Evolutionary conservation across 1,140 invertebrate genomes (phyloP).

Genomic region (Heliconius himera): DNA sequence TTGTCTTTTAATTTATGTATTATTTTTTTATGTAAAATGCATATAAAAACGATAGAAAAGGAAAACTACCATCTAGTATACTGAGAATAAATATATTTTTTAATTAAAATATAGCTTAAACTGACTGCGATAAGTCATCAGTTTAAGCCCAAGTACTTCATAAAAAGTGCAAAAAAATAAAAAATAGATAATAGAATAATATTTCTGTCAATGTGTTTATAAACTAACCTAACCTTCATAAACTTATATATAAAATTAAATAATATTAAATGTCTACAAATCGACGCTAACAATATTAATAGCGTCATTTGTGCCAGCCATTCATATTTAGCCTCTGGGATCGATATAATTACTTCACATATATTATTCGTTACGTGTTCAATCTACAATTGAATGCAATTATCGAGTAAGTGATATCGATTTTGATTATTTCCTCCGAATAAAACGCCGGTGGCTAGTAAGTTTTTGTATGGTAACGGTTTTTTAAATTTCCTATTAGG

Average conservation of each 20-base stretch:
- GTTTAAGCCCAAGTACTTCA: too few species aligned
- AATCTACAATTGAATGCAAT: not conserved
- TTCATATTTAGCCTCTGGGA: not conserved
- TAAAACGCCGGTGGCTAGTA: not conserved
- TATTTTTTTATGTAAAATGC: too few species aligned
- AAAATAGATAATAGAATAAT: too few species aligned
- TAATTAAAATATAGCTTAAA: too few species aligned
- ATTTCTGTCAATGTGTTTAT: too few species aligned
- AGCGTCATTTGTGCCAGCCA: slow-evolving; percentile 1
- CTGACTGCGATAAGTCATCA: too few species aligned
- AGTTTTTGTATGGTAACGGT: not conserved
- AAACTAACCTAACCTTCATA: too few species aligned
- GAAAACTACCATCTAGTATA: too few species aligned
- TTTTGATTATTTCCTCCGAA: not conserved
- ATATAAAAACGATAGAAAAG: too few species aligned
- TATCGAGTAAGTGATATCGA: not conserved
- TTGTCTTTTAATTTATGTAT: too few species aligned
- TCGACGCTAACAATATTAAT: not conserved
- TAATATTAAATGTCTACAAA: not conserved
- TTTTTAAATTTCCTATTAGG: not conserved
- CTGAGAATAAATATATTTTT: too few species aligned
- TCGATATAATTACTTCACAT: not conserved
- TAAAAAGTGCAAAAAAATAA: too few species aligned
- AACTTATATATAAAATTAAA: not conserved
- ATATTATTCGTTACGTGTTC: not conserved